Evolutionary conservation across 2,888 invertebrate genomes (phyloP).

Genomic region (Scaptomyza tumidula): DNA sequence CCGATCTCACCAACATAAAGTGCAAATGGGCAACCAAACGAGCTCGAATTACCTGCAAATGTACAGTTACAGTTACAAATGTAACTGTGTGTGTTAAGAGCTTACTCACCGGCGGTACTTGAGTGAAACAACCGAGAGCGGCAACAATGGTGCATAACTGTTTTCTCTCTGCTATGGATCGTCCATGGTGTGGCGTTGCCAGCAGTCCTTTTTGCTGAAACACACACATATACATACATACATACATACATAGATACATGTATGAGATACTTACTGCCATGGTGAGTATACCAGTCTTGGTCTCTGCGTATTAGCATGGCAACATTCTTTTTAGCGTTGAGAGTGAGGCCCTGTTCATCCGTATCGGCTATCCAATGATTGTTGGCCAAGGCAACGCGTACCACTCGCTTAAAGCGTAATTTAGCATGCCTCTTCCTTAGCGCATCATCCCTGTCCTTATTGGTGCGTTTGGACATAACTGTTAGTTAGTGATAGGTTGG

Average conservation of each 20-base stretch:
- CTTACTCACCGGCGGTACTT: conserved; percentile 86
- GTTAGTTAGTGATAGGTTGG: neutral
- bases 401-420: conserved; percentile 50
- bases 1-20: conserved; percentile 87
- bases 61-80: neutral
- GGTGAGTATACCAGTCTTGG: conserved; percentile 59
- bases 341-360: conserved; percentile 48
- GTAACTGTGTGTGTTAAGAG: neutral
- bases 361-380: conserved; percentile 47
- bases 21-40: conserved; percentile 87
- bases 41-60: conserved; percentile 86
- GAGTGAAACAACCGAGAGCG: conserved; percentile 87
- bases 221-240: neutral
- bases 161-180: conserved; percentile 87
- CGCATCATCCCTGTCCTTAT: conserved; percentile 31
- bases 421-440: conserved; percentile 29
- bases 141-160: conserved; percentile 87
- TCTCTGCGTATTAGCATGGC: conserved; percentile 62
- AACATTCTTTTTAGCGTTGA: conserved; percentile 67
- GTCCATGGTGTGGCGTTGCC: conserved; percentile 85
- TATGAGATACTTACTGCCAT: conserved; percentile 47
- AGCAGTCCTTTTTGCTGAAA: conserved; percentile 87
- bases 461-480: conserved; percentile 48
- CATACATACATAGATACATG: too few relatives aligned
- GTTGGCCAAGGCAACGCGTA: conserved; percentile 45